These are phyloP conservation scores for Apomyelois bistriatella DNA, from an alignment of 2,888 invertebrate genomes.

Conservation along the genomic window DNA sequence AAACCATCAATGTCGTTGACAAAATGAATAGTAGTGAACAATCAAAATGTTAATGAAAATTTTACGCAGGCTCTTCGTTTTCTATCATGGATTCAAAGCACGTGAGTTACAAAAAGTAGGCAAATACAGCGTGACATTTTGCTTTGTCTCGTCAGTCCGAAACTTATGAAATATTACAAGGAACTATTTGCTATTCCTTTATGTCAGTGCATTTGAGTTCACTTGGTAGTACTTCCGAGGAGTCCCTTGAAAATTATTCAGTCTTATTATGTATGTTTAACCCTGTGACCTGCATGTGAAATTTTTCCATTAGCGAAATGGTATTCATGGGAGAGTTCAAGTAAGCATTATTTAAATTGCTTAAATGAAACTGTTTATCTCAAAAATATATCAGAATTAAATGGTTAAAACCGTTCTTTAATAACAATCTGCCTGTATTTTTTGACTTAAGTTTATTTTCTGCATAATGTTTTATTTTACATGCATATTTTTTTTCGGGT, in stretches of 20 bases:
- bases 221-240: conserved; percentile 22
- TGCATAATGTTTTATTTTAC: too few species aligned
- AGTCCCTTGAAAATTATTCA: conserved; percentile 25
- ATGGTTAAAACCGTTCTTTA: too few species aligned
- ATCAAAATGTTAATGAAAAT: conserved; percentile 73
- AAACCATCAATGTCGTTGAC: conserved; percentile 75
- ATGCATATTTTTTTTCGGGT: too few species aligned
- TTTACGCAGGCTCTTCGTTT: conserved; percentile 52
- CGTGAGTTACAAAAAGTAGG: conserved; percentile 54
- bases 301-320: background rate
- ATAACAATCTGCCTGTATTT: too few species aligned
- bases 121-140: conserved; percentile 52
- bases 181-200: conserved; percentile 38
- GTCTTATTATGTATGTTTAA: conserved; percentile 15
- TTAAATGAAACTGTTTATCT: too few species aligned
- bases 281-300: background rate
- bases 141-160: conserved; percentile 49
- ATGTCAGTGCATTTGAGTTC: conserved; percentile 29
- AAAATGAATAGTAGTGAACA: conserved; percentile 66
- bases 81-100: conserved; percentile 61
- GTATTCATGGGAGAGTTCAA: background rate
- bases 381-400: too few species aligned
- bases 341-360: too few species aligned
- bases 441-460: too few species aligned
- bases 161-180: conserved; percentile 46